Evolutionary conservation across 2,797 vertebrate genomes (phyloP).

Genomic region (Artibeus lituratus): DNA sequence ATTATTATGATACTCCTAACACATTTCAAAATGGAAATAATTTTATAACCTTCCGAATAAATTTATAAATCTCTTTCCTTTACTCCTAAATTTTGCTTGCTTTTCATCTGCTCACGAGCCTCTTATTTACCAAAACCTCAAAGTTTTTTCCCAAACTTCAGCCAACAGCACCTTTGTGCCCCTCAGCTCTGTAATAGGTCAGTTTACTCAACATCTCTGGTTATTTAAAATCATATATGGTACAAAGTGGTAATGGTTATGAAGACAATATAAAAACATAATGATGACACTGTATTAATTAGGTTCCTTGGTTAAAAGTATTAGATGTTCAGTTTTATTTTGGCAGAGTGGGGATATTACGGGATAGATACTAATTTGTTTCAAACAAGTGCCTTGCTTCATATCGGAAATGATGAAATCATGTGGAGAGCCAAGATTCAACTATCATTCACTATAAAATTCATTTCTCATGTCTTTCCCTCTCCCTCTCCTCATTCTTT

Average conservation of each 20-base stretch:
- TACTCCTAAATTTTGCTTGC: neutral
- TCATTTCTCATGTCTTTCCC: neutral
- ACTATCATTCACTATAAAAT: neutral
- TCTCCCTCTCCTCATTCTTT: neutral
- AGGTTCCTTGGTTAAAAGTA: neutral
- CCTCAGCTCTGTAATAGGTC: neutral
- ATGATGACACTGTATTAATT: neutral
- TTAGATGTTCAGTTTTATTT: neutral
- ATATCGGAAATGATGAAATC: neutral
- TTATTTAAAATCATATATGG: neutral
- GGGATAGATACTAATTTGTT: neutral
- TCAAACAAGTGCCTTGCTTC: neutral
- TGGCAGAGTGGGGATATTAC: neutral
- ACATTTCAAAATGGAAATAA: neutral
- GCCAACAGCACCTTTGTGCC: neutral
- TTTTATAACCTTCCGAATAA: neutral
- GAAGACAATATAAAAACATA: neutral
- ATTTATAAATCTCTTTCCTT: neutral
- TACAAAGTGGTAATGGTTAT: neutral
- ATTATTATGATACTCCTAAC: neutral
- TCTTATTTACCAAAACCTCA: neutral
- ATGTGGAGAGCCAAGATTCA: neutral
- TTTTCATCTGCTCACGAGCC: neutral
- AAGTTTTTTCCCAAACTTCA: neutral
- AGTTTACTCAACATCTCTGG: neutral